Conservation (phyloP, 2,888 invertebrate genomes). For the Parnassius orleans region DNA sequence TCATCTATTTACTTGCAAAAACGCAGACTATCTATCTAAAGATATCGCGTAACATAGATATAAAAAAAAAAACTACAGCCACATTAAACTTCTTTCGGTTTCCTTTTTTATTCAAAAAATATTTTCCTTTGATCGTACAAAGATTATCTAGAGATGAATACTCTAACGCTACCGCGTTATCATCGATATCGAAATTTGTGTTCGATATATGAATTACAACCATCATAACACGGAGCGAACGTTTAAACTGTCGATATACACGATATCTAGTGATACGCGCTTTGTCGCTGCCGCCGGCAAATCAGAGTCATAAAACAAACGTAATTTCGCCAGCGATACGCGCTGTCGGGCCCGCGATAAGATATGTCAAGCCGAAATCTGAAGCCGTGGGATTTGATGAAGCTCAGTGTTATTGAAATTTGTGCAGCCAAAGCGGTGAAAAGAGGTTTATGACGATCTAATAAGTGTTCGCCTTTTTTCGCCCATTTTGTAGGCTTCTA, state of each 20-base stretch:
- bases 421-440: conserved; percentile 25
- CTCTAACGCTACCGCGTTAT: conserved; percentile 60
- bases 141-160: conserved; percentile 27
- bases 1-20: too few relatives aligned
- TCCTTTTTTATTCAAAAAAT: not conserved
- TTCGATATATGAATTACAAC: conserved; percentile 79
- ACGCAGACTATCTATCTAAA: too few relatives aligned
- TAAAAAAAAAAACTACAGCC: too few relatives aligned
- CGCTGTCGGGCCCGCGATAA: conserved; percentile 61
- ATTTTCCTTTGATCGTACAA: not conserved
- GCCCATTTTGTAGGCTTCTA: not conserved
- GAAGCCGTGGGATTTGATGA: conserved; percentile 72
- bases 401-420: conserved; percentile 63
- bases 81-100: too few relatives aligned
- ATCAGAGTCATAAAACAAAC: conserved; percentile 80
- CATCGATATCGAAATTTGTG: conserved; percentile 68
- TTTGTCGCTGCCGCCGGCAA: conserved; percentile 74
- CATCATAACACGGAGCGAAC: conserved; percentile 65
- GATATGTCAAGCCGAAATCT: conserved; percentile 75
- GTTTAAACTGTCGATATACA: conserved; percentile 65
- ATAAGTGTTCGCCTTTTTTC: conserved; percentile 1
- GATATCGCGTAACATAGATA: too few relatives aligned
- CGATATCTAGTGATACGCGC: conserved; percentile 50
- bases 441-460: conserved; percentile 32
- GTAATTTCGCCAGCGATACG: conserved; percentile 73